Base-by-base conservation (phyloP, 2,113 vertebrate genomes). In the Vulpes lagopus region DNA sequence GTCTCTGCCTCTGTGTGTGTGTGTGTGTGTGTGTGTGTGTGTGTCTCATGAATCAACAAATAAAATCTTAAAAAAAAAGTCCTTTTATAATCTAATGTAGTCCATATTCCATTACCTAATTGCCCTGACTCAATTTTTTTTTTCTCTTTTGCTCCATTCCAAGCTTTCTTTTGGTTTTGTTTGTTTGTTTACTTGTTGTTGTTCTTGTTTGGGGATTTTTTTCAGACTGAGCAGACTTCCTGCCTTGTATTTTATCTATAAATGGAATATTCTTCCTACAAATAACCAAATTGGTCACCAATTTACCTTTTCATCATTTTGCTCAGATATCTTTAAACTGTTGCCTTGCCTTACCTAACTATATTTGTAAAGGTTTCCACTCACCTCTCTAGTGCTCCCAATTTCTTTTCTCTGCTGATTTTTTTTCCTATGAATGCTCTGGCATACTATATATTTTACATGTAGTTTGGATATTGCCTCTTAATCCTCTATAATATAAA, bases 221-320 rank as follows among this genome's bases (percentile, higher is more conserved):
- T 84, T 55, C 19, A 73, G 65, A 43, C 23, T 27, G 92, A 53
- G 19, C 12, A 60, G 5, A 71, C 9, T 15, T 8, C 2, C 17
- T 91, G 8, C 14, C 5, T 55, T 67, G 15, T 62, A 12, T 53
- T 30, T 51, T 23, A 81, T 11, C 9, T 57, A n/a, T 64, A 8
- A 87, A 20, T 38, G 16, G 2, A 20, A 10, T 3, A 3, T 1
- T 71, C 30, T 65, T 87, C 57, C 59, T 49, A 14, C 8, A 30
- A n/a, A 60, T 2, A 32, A 5, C 17, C 65, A 10, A 5, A 4
- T 11, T 0, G 11, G 14, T 69, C 9, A 15, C 5, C 2, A 22
- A 16, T 67, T 80, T 64, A 73, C 6, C 25, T 65, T 80, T 2
- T 27, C 14, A 38, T 67, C 1, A 35, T 49, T 83, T 90, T 92